Conservation (phyloP, 2,888 invertebrate genomes). For the Trisateles emortualis region DNA sequence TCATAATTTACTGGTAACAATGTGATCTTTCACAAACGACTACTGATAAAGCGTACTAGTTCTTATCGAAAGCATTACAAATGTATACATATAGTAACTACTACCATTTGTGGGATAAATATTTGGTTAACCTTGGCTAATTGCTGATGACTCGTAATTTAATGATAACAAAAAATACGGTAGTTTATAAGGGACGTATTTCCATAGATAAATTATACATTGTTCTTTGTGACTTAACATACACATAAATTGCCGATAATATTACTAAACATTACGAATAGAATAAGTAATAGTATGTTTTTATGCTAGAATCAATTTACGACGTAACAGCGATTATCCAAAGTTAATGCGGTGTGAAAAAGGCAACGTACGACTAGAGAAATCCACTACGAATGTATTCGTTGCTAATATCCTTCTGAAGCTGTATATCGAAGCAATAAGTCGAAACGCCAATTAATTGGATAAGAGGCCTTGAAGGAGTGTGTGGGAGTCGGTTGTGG, state of each 20-base stretch:
- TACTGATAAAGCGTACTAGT: constrained; percentile 33
- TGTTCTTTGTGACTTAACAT: constrained; percentile 10
- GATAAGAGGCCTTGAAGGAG: constrained; percentile 67
- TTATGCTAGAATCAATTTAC: constrained; percentile 19
- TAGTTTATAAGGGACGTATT: constrained; percentile 22
- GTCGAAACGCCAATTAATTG: constrained; percentile 62
- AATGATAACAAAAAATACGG: constrained; percentile 28
- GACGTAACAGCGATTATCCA: constrained; percentile 38
- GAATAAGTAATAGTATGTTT: constrained; percentile 26
- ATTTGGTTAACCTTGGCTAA: constrained; percentile 43
- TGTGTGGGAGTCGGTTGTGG: constrained; percentile 58
- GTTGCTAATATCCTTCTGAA: constrained; percentile 46
- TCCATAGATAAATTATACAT: constrained; percentile 28
- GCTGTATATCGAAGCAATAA: constrained; percentile 50
- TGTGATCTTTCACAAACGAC: constrained; percentile 31
- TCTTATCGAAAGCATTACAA: constrained; percentile 31
- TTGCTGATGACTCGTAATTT: constrained; percentile 26
- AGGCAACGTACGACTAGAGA: constrained; percentile 29
- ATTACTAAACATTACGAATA: constrained; percentile 25
- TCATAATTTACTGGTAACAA: constrained; percentile 4
- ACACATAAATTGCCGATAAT: constrained; percentile 1
- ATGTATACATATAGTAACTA: constrained; percentile 16
- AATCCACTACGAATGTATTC: constrained; percentile 28
- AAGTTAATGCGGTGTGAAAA: constrained; percentile 39
- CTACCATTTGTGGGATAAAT: constrained; percentile 21